Evolutionary conservation across 1,140 invertebrate genomes (phyloP).

Genomic region (Plutomurus gul): DNA sequence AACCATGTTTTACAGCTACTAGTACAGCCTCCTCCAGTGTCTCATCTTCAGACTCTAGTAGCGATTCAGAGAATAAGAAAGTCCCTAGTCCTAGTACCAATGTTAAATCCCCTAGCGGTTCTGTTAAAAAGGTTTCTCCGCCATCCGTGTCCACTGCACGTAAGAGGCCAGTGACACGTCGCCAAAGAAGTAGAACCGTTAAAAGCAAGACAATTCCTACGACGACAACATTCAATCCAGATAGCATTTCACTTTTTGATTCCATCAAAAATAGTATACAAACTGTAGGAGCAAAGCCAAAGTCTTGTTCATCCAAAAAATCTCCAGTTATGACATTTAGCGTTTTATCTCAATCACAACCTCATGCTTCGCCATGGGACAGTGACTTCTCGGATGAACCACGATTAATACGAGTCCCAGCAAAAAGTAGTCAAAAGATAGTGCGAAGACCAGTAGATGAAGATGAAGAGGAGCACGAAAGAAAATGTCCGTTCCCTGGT

Average conservation of each 20-base stretch:
- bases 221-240: slow-evolving; percentile 46
- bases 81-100: background rate
- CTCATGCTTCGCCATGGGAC: slow-evolving; percentile 40
- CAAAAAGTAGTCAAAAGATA: slow-evolving; percentile 46
- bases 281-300: slow-evolving; percentile 1
- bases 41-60: slow-evolving; percentile 43
- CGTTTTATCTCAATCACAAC: slow-evolving; percentile 22
- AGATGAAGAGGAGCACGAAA: slow-evolving; percentile 60
- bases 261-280: slow-evolving; percentile 4
- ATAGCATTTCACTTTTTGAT: slow-evolving; percentile 5
- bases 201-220: slow-evolving; percentile 49
- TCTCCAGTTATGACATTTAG: slow-evolving; percentile 22
- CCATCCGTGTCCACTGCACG: background rate
- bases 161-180: slow-evolving; percentile 41
- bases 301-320: slow-evolving; percentile 1
- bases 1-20: background rate
- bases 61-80: slow-evolving; percentile 39
- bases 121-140: slow-evolving; percentile 31
- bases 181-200: slow-evolving; percentile 28
- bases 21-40: slow-evolving; percentile 35
- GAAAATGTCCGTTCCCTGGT: slow-evolving; percentile 80
- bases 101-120: background rate
- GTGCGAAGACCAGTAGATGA: slow-evolving; percentile 7
- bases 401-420: slow-evolving; percentile 32
- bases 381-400: slow-evolving; percentile 50